phyloP scores from a whole-genome alignment of 2,113 vertebrate genomes.

The Marmota flaviventris region DNA sequence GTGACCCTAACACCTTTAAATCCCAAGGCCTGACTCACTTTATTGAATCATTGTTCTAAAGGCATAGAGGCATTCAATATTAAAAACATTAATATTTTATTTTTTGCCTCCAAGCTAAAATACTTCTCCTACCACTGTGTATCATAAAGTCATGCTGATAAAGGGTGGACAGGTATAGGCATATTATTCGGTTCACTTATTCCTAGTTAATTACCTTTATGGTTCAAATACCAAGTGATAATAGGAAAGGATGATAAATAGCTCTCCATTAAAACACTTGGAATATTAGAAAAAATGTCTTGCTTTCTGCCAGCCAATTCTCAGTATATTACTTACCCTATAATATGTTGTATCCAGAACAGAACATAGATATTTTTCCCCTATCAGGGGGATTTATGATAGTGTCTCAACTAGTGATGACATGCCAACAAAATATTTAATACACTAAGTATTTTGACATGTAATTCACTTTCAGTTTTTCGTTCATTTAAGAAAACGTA shows the following conservation, averaged over 20 bases:
- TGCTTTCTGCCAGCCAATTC: conserved; percentile 70
- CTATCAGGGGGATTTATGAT: not conserved
- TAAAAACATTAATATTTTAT: conserved; percentile 80
- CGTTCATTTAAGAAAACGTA: conserved; percentile 45
- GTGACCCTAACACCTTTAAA: conserved; percentile 70
- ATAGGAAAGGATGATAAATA: conserved; percentile 66
- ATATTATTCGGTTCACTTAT: conserved; percentile 72
- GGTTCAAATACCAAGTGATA: conserved; percentile 74
- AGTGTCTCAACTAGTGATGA: conserved; percentile 17
- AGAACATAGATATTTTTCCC: conserved; percentile 20
- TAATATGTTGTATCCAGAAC: conserved; percentile 46
- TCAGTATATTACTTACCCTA: conserved; percentile 73
- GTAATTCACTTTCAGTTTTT: conserved; percentile 21
- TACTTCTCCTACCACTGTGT: conserved; percentile 65
- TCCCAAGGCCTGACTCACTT: conserved; percentile 62
- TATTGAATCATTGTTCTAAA: conserved; percentile 73
- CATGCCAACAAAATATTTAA: conserved; percentile 44
- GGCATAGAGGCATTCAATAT: conserved; percentile 72
- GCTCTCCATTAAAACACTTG: conserved; percentile 71
- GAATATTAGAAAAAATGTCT: conserved; percentile 74
- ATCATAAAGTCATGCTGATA: conserved; percentile 76
- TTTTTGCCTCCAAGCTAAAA: conserved; percentile 75
- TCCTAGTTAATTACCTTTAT: conserved; percentile 59
- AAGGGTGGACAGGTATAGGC: conserved; percentile 74
- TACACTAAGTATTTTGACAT: not conserved